Evolutionary conservation across 2,888 invertebrate genomes (phyloP), one percentile per base, ranked within the genome.

Genomic region (Scaptomyza caliginosa): DNA sequence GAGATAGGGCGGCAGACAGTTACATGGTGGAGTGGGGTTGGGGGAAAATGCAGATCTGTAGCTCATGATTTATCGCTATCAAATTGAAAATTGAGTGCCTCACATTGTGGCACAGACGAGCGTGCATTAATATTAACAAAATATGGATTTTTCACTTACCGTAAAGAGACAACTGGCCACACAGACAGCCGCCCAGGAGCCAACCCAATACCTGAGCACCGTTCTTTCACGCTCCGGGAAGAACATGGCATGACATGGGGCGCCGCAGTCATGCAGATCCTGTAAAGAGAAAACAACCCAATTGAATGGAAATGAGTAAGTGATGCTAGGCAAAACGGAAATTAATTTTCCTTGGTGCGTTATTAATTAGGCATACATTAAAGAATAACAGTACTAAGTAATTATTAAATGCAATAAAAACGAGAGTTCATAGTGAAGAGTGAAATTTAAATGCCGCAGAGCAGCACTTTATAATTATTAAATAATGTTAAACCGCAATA

Each of bases 181-280:
- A 90, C 99, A 99, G 42, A 98, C 92, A 42, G 96, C 94, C 4
- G 98, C 97, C 97, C 98, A 98, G 48, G 96, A 95, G 50, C 98
- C 97, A 72, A 99, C 96, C 98, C 99, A 99, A 51, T 96, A 93
- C 77, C 96, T 93, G 0, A 98, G 94, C 89, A 98, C 97, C 46
- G 94, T 94, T 60, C 96, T 94, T 89, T 98, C 96, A 72, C 94
- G 94, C 79, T 95, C 94, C 52, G 94, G 95, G 90, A 98, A 98
- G 91, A 98, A 97, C 96, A 98, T 96, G 83, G 96, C 95, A 90
- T 96, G 95, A 90, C 98, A 99, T 0, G 98, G 98, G 4, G 97
- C 96, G 28, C 97, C 97, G 92, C 97, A 97, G 87, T 97, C 95
- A 85, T 93, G 93, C 49, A 90, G 88, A 85, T 91, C 90, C 91